Percentiles rank a stretch among this genome's conserved stretches.
Evolutionary conservation across 2,797 vertebrate species (phyloP).

Genomic region (Smutsia temminckii): DNA sequence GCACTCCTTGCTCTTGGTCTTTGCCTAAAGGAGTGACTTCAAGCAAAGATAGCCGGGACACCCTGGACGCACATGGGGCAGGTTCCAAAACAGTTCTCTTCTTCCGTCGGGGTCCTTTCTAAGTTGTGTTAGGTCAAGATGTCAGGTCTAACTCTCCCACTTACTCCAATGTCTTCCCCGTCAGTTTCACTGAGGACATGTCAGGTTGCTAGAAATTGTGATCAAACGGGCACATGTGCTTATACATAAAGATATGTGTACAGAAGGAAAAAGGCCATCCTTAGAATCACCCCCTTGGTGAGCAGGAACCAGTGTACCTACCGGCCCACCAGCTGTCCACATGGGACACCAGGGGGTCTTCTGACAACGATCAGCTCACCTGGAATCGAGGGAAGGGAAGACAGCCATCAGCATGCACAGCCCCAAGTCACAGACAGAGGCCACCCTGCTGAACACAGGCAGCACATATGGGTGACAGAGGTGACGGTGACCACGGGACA

Average conservation of each 20-base stretch:
- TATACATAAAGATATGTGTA: rapidly evolving
- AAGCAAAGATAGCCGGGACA: rapidly evolving
- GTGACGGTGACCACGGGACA: rapidly evolving
- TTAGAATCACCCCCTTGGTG: rapidly evolving
- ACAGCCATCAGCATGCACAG: rapidly evolving
- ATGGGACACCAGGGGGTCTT: not conserved
- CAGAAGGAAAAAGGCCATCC: not conserved
- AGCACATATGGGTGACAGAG: rapidly evolving
- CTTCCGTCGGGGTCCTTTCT: rapidly evolving
- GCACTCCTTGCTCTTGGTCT: not conserved
- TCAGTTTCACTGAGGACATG: not conserved
- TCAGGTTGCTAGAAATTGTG: not conserved
- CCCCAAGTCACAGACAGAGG: not conserved
- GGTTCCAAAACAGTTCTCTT: not conserved
- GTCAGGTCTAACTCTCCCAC: not conserved
- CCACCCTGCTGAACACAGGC: rapidly evolving
- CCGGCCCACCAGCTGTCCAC: no score
- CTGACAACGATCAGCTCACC: not conserved
- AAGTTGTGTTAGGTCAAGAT: rapidly evolving
- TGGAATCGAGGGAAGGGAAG: not conserved
- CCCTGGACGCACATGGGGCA: rapidly evolving
- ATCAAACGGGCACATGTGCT: rapidly evolving
- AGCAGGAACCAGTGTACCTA: not conserved
- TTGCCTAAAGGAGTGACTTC: not conserved
- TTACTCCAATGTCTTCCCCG: rapidly evolving